These are phyloP conservation scores for Scaeva pyrastri DNA, from an alignment of 2,888 invertebrate species.

Conservation along the genomic window DNA sequence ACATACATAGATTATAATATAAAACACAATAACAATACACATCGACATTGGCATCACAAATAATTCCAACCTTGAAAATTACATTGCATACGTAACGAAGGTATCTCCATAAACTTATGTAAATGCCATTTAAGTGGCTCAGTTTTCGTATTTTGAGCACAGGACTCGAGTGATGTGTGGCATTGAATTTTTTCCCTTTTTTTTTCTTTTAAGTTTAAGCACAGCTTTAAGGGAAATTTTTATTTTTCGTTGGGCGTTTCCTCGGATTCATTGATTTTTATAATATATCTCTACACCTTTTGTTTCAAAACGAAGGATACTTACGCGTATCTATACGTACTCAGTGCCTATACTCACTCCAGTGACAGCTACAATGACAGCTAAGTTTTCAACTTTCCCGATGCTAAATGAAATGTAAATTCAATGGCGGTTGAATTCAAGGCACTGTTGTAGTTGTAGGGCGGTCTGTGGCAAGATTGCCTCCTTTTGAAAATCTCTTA, in stretches of 20 bases:
- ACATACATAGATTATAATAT: too few species aligned
- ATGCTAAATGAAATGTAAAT: conserved; percentile 67
- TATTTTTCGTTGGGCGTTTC: conserved; percentile 6
- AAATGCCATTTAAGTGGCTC: conserved; percentile 44
- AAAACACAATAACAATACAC: too few species aligned
- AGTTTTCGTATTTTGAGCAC: not conserved
- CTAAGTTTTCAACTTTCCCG: conserved; percentile 17
- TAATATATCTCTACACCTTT: too few species aligned
- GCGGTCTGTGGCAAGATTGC: not conserved
- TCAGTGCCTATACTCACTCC: too few species aligned
- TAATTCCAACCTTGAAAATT: conserved; percentile 58
- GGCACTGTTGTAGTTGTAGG: conserved; percentile 6
- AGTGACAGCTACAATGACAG: not conserved
- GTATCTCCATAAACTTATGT: not conserved
- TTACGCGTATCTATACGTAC: not conserved
- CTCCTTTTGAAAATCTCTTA: not conserved
- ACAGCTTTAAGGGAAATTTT: not conserved
- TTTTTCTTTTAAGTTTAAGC: not conserved
- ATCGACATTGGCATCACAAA: too few species aligned
- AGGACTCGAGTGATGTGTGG: not conserved
- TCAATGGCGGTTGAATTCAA: conserved; percentile 64
- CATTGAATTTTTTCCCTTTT: conserved; percentile 35
- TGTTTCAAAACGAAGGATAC: conserved; percentile 2
- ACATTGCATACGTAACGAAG: conserved; percentile 31
- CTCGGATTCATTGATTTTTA: conserved; percentile 7